These are phyloP conservation scores for Goniozus legneri DNA, from an alignment of 1,140 invertebrate genomes.

Conservation along the genomic window DNA sequence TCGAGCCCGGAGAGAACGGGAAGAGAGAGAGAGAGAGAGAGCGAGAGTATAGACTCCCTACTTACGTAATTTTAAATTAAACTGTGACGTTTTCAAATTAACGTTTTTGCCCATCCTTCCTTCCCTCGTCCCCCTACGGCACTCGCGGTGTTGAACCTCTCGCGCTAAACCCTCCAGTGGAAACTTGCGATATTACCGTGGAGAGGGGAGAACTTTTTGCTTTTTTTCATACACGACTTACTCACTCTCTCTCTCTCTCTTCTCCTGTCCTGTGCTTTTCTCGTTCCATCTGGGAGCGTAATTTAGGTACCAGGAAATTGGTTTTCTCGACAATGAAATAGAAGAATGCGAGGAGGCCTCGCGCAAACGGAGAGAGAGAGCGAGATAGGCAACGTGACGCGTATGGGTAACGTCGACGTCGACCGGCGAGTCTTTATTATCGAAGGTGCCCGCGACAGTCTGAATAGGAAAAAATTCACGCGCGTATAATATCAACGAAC, in stretches of 20 bases:
- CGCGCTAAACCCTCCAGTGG: slow-evolving; percentile 32
- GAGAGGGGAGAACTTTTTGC: slow-evolving; percentile 36
- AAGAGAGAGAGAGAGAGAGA: slow-evolving; percentile 8
- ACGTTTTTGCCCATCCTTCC: slow-evolving; percentile 47
- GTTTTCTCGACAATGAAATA: slow-evolving; percentile 57
- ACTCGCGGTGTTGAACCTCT: slow-evolving; percentile 29
- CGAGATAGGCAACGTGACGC: too few relatives aligned
- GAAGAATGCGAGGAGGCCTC: slow-evolving; percentile 53
- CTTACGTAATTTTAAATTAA: slow-evolving; percentile 55
- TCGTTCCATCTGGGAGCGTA: slow-evolving; percentile 30
- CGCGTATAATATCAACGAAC: slow-evolving; percentile 20
- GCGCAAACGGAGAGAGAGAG: slow-evolving; percentile 12
- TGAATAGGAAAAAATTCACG: slow-evolving; percentile 6
- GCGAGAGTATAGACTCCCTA: slow-evolving; percentile 26
- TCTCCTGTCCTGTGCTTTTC: too few relatives aligned
- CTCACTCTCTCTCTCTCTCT: not conserved
- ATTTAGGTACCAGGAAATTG: slow-evolving; percentile 57
- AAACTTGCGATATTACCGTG: slow-evolving; percentile 50
- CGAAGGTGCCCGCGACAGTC: slow-evolving; percentile 13
- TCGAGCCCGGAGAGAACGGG: slow-evolving; percentile 8
- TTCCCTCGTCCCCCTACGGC: slow-evolving; percentile 25
- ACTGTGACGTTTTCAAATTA: slow-evolving; percentile 56
- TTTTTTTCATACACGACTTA: not conserved
- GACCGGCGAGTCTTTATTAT: slow-evolving; percentile 18
- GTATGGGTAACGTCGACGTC: too few relatives aligned